Base-by-base conservation (phyloP, 2,113 vertebrate genomes). In the Noctilio leporinus region DNA sequence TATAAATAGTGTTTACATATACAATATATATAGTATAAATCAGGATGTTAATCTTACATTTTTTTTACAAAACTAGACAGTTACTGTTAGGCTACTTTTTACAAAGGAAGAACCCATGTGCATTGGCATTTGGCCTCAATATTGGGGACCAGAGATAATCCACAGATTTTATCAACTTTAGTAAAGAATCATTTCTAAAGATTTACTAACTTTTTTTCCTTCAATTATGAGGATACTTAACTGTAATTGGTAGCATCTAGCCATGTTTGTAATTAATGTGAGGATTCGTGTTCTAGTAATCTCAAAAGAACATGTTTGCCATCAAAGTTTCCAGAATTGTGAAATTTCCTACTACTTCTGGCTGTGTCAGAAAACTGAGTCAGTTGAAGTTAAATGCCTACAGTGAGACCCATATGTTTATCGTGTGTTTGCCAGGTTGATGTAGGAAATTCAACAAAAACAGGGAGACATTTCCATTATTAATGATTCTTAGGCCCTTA, bases 391-490 rank as follows among this genome's bases (percentile, higher is more conserved):
- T 93, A 95, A 96, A 80, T 33, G 47, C 81, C 86, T 95, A 86
- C 81, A 43, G 80, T 94, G 70, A 95, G 70, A 81, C 19, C 69
- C 93, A 93, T 93, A 93, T 97, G 93, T 59, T 94, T 38, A 51
- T 55, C 62, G 91, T 4, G 64, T 33, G 64, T 75, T 64, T 84
- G 78, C 83, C 89, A 96, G 76, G 51, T 87, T 97, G 91, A 89
- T 0, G 3, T 16, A 94, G 81, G 65, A 87, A 90, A 26, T 65
- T 89, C 51, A 86, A 22, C 73, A 80, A 95, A 92, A 86, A 33
- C 83, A 72, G 33, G 72, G 77, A 76, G 12, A 83, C 7, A 19
- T 49, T 96, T 96, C 12, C 53, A 96, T 97, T 96, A 93, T 95
- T 95, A 72, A 96, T 96, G 83, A 91, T 76, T 59, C 17, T 87